Evolutionary conservation across 2,797 vertebrate species (phyloP).

Genomic region (Pangasius djambal): DNA sequence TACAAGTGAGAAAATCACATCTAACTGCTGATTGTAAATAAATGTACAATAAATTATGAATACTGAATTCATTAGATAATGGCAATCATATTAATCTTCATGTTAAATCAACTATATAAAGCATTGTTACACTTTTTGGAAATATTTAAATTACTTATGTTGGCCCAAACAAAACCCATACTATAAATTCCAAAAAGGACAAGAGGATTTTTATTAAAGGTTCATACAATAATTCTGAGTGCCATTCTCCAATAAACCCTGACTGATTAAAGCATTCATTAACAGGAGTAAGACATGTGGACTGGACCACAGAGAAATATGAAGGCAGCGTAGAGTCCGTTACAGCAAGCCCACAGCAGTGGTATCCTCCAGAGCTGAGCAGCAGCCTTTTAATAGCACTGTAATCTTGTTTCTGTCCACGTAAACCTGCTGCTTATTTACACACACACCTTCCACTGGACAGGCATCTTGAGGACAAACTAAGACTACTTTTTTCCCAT

Average conservation of each 20-base stretch:
- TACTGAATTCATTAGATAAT: background rate
- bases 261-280: background rate
- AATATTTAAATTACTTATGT: background rate
- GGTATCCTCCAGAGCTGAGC: conserved; percentile 20
- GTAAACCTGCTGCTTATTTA: conserved; percentile 17
- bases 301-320: background rate
- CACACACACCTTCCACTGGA: background rate
- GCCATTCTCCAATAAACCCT: background rate
- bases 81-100: background rate
- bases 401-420: conserved; percentile 42
- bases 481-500: background rate
- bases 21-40: background rate
- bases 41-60: background rate
- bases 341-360: background rate
- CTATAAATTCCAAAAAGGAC: background rate
- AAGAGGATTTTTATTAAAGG: background rate
- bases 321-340: background rate
- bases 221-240: background rate
- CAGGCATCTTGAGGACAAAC: background rate
- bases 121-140: background rate
- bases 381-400: conserved; percentile 50
- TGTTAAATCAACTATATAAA: background rate
- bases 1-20: background rate
- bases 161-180: background rate
- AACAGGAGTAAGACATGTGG: background rate